A percentile compares a stretch with the other conserved stretches of the same genome.
phyloP scores from a whole-genome alignment of 2,888 invertebrate genomes.

The Tortricodes alternella region DNA sequence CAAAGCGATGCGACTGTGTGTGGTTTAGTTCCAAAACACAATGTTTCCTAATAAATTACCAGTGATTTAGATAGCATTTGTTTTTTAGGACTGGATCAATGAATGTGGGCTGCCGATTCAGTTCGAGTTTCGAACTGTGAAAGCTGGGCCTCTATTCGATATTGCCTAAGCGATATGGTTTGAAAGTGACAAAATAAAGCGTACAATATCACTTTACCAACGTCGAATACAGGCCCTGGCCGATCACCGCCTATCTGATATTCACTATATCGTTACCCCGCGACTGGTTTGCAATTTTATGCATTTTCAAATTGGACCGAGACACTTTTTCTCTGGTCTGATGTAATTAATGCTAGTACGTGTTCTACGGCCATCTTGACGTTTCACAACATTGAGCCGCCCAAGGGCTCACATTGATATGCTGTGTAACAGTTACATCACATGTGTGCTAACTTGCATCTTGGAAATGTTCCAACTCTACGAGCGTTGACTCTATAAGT shows the following conservation, averaged over 20 bases:
- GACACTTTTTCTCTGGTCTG: no score
- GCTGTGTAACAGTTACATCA: conserved; percentile 9
- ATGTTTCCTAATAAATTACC: neutral
- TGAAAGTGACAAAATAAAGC: no score
- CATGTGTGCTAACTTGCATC: neutral
- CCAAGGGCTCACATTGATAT: neutral
- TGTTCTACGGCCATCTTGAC: no score
- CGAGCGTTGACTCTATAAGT: conserved; percentile 1
- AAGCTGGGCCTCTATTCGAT: no score
- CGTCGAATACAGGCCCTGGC: no score
- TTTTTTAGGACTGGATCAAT: neutral
- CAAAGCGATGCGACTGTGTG: conserved; percentile 48
- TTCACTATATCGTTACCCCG: conserved; percentile 35
- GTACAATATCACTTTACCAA: no score
- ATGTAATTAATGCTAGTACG: no score
- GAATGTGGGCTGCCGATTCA: neutral
- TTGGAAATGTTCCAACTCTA: conserved; percentile 21
- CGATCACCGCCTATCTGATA: conserved; percentile 34
- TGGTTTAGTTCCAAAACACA: conserved; percentile 1
- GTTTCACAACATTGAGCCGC: neutral
- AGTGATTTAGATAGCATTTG: neutral
- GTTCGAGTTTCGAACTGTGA: conserved; percentile 38
- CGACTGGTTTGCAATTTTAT: conserved; percentile 19
- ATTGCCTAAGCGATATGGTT: no score
- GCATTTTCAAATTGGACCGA: conserved; percentile 10